These are phyloP conservation scores for Drosophila setosimentum DNA, from an alignment of 2,888 invertebrate species.

Conservation along the genomic window DNA sequence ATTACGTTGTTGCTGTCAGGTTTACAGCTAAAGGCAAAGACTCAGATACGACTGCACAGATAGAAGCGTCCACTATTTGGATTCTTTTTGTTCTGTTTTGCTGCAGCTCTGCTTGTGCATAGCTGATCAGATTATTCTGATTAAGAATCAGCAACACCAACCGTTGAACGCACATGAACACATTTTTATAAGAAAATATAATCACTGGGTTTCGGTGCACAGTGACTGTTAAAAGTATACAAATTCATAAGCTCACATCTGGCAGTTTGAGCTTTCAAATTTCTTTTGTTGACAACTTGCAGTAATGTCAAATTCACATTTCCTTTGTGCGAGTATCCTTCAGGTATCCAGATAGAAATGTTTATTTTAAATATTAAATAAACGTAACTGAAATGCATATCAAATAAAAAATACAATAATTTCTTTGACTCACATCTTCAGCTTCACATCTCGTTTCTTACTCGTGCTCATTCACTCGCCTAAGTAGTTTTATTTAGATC, in stretches of 20 bases:
- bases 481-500: slow-evolving; percentile 83
- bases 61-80: slow-evolving; percentile 49
- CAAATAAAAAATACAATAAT: slow-evolving; percentile 13
- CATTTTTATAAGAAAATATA: neutral
- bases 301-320: slow-evolving; percentile 24
- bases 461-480: slow-evolving; percentile 74
- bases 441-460: slow-evolving; percentile 35
- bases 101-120: slow-evolving; percentile 69
- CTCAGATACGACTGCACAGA: slow-evolving; percentile 48
- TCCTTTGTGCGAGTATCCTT: slow-evolving; percentile 8
- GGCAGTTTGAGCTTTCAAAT: slow-evolving; percentile 18
- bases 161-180: slow-evolving; percentile 15
- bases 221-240: slow-evolving; percentile 22
- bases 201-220: slow-evolving; percentile 1
- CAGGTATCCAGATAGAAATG: neutral
- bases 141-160: slow-evolving; percentile 75
- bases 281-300: slow-evolving; percentile 34
- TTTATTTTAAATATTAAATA: slow-evolving; percentile 37
- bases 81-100: slow-evolving; percentile 45
- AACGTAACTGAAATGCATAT: slow-evolving; percentile 43
- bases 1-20: slow-evolving; percentile 67
- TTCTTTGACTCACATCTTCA: slow-evolving; percentile 42
- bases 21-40: slow-evolving; percentile 44
- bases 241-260: slow-evolving; percentile 50
- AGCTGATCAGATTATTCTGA: slow-evolving; percentile 82